phyloP scores from a whole-genome alignment of 23 tunicate genomes.

The Trididemnum clinides region DNA sequence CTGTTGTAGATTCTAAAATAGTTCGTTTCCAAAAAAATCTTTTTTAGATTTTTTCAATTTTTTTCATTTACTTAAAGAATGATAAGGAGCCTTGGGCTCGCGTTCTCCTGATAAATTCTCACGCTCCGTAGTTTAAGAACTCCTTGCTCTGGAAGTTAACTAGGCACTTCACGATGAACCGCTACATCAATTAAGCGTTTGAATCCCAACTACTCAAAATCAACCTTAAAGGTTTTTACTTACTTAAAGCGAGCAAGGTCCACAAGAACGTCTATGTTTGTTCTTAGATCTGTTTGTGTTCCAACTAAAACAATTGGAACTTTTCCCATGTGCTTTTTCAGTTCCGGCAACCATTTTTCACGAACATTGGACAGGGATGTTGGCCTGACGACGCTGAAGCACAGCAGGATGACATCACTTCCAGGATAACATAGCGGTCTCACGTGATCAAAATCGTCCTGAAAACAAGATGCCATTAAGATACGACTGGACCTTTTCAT shows the following conservation, averaged over 20 bases:
- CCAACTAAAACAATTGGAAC: slow-evolving; percentile 91
- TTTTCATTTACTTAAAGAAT: no score
- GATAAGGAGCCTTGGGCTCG: no score
- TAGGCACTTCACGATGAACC: no score
- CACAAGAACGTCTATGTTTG: slow-evolving; percentile 64
- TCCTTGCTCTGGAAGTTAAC: no score
- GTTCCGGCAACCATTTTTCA: slow-evolving; percentile 89
- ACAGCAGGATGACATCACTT: slow-evolving; percentile 77
- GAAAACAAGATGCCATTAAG: no score
- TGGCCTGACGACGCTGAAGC: slow-evolving; percentile 90
- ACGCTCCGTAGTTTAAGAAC: no score
- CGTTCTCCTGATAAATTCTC: no score
- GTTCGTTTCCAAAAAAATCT: no score
- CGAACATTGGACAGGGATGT: slow-evolving; percentile 68
- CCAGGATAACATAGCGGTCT: slow-evolving; percentile 88
- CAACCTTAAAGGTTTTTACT: background rate
- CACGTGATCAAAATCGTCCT: slow-evolving; percentile 90
- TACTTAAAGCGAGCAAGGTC: slow-evolving; percentile 74
- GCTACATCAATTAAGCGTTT: no score
- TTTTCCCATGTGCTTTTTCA: slow-evolving; percentile 56
- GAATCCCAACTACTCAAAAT: background rate
- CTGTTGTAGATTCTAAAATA: no score
- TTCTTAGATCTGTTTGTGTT: slow-evolving; percentile 81
- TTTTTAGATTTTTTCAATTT: no score
- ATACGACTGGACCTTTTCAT: background rate